Base-by-base conservation (phyloP, 2,797 vertebrate genomes). In the Onychomys leucogaster region DNA sequence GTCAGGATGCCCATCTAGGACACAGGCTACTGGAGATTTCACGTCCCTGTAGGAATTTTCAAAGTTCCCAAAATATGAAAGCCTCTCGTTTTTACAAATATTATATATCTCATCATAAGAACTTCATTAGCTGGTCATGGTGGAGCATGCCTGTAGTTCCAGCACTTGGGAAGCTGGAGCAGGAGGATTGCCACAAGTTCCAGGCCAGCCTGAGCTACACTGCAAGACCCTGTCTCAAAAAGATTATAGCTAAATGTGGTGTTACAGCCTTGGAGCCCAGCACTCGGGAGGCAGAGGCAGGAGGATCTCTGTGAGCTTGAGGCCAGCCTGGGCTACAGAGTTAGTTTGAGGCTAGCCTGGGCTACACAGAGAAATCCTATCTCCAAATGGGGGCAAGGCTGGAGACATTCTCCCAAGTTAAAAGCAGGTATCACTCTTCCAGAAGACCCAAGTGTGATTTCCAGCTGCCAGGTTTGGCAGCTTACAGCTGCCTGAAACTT, bases 21-120 rank as follows among this genome's bases (percentile, higher is more conserved):
- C 87, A 41, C 52, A 85, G 23, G 89, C 83, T 67, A 5, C 84
- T 52, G 52, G 89, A 89, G 89, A 95, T 67, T 90, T 63, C 46
- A 43, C 41, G 61, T 95, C 32, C 80, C 76, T 17, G 27, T 93
- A 67, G 90, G 76, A 93, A 90, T 94, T 57, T 80, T 94, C 84
- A 43, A 34, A 83, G 82, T 85, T 80, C 21, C 41, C 73, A 34
- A 81, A 55, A 82, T 52, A 8, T 13, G 27, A 80, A 43, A 27
- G 59, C 37, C 69, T 94, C 37, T 57, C 25, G 14, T 43, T 95
- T 75, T 57, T 63, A 80, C 41, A 76, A 77, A 49, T n/a, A 43
- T 67, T 67, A 49, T 49, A n/a, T 9, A 49, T 67, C 11, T 67
- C 43, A n/a, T 85, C 19, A 4, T 67, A 49, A 85, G 32, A 49